Evolutionary conservation across 1,140 invertebrate species (phyloP), one percentile per base, ranked within the genome.

Genomic region (Stegodyphus dumicola): DNA sequence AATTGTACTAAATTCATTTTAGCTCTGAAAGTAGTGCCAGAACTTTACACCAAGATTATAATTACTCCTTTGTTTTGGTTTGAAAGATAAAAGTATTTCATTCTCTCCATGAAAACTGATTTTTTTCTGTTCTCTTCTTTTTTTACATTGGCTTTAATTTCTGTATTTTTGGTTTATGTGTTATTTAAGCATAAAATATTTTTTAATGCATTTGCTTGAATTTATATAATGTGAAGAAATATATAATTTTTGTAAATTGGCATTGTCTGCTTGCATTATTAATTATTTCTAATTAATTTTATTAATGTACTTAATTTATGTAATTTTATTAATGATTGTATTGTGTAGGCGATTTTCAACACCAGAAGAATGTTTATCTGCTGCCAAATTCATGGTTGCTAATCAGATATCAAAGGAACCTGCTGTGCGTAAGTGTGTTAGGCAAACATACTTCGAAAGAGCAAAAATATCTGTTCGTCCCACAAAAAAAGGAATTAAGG

Each of bases 341-440:
- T 51, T 81, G 85, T 90, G 87, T 81, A 90, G 90, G 10, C 92
- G 93, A 88, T 93, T 95, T 74, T 88, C 91, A 85, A 92, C 92
- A 17, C 89, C 93, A 0, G 94, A 95, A n/a, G 96, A 97, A 89
- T 95, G 96, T 17, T 87, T 98, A 33, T 94, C 95, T 89, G 98
- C 96, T 6, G 96, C 94, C 0, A 95, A 96, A 88, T 96, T 96
- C 90, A 98, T 99, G 94, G 95, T 99, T 1, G 96, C 97, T 0
- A 95, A 95, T 87, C 97, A 99, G 90, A 91, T 99, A 52, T 95
- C 97, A 0, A 93, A 95, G 66, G 97, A 99, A 90, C 98, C 98
- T 0, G 90, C 96, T 48, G 94, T 99, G 0, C 92, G 97, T 1
- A 94, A 95, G 89, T 95, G 94, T 86, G 93, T 99, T 5, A 91